Evolutionary conservation across 2,797 vertebrate genomes (phyloP), one percentile per base, ranked within the genome.

Genomic region (Pangasius macronema): DNA sequence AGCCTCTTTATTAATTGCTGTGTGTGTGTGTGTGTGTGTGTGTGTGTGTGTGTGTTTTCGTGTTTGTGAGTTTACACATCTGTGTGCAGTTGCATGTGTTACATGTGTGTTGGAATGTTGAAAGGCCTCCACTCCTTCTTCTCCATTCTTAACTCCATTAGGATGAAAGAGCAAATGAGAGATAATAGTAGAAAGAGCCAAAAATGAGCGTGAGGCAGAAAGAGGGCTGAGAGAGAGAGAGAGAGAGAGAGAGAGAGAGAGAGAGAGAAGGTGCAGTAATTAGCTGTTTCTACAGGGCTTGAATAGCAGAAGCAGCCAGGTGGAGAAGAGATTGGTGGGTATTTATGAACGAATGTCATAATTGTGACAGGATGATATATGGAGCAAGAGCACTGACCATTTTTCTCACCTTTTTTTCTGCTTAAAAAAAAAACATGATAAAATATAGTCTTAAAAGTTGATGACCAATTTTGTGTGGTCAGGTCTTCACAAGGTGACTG

Each of bases 341-440:
- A 95, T 96, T 97, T 97, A 95, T 96, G 97, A 96, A 96, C 94
- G 95, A 95, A 95, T 93, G 95, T 96, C 96, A 96, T 96, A 95
- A 93, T 95, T 96, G 93, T 97, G 97, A 97, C 95, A 97, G 96
- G 90, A 95, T 97, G 96, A 97, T 96, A 91, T 96, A 97, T 94
- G 94, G 96, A 90, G 91, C 77, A 89, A 86, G 85, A 88, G 68
- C 91, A 91, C 92, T 90, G 90, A 91, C 82, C 82, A 85, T 89
- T 86, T 92, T 92, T 90, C 89, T 92, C 87, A 61, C 89, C 85
- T 89, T 87, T 86, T 86, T 85, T 82, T 77, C 82, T 82, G 93
- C 91, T 93, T 91, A 94, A 95, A 33, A 76, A 76, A 57, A 81
- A 95, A 93, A 94, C 92, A 95, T 94, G 93, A 95, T 95, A 93